These are phyloP conservation scores for Myopa testacea DNA, from an alignment of 2,888 invertebrate genomes.

Conservation along the genomic window DNA sequence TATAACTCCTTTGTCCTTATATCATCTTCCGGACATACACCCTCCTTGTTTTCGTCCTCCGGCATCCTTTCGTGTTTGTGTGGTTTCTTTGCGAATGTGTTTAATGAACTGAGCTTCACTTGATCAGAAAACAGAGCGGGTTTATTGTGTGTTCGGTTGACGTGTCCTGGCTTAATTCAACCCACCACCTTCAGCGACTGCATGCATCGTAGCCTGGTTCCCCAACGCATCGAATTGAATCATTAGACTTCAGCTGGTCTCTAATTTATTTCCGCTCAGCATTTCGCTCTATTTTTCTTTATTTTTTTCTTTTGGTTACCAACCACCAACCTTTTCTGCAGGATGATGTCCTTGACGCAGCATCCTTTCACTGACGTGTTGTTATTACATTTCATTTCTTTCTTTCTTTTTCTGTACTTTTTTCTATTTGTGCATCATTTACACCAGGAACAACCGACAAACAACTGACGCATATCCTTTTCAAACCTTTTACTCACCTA, in stretches of 20 bases:
- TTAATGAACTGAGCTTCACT: conserved; percentile 26
- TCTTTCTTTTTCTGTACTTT: not conserved
- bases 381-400: conserved; percentile 34
- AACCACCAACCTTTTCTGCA: not conserved
- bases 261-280: not conserved
- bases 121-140: not conserved
- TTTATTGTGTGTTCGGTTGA: not conserved
- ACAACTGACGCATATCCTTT: conserved; percentile 6
- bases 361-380: conserved; percentile 5
- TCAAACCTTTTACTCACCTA: not conserved
- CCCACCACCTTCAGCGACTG: not conserved
- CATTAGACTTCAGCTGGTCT: conserved; percentile 27
- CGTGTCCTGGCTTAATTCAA: conserved; percentile 14
- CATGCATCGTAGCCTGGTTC: no score
- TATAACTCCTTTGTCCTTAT: not conserved
- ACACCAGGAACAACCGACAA: not conserved
- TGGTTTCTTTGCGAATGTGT: not conserved
- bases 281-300: not conserved
- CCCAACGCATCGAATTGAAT: conserved; percentile 23
- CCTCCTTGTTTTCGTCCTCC: not conserved
- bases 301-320: not conserved
- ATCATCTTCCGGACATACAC: not conserved
- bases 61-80: conserved; percentile 7
- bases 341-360: not conserved
- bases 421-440: no score